Evolutionary conservation across 2,113 vertebrate genomes (phyloP), one percentile per base, ranked within the genome.

Genomic region (Macquaria australasica): DNA sequence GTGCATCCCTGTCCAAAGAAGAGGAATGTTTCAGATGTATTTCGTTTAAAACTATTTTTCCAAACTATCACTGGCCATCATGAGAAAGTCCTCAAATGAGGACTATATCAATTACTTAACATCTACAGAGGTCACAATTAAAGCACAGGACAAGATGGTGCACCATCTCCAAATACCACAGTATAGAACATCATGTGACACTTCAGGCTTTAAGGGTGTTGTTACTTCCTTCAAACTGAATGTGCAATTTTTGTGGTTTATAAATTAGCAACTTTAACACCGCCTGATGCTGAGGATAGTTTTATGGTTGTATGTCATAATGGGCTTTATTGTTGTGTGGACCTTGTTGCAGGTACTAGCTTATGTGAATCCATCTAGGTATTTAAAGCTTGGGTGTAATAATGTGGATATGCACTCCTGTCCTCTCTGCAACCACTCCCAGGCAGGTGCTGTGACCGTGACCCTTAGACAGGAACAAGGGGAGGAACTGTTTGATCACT

Each of bases 351-450:
- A 0, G 6, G 25, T 37, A 67, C 56, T 14, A 28, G 77, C 25
- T 87, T 39, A 62, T 66, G 56, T 62, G 28, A 58, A 81, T 85
- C 31, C 43, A 21, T 28, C 53, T 72, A 58, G 58, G 84, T 84
- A 86, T 85, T 88, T 88, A 84, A 83, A 87, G 73, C 80, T 50
- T 67, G 25, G 28, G 15, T 83, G 79, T 73, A 74, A 81, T 83
- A 73, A 78, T 53, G 59, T 71, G 59, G 55, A 71, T 18, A 66
- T 73, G 78, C 16, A 76, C 68, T 83, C 34, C 41, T 58, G 66
- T 72, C 39, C 25, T 60, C 60, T 77, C 37, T 84, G 41, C 23
- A 73, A 76, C 79, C 87, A 89, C 89, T 75, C 86, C 92, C 78
- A 82, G 71, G 71, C 59, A 77, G 66, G 70, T 78, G 76, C 64